Base-by-base conservation (phyloP, 35 echinoderm and acorn worm genomes). In the Holothuria glaberrima region DNA sequence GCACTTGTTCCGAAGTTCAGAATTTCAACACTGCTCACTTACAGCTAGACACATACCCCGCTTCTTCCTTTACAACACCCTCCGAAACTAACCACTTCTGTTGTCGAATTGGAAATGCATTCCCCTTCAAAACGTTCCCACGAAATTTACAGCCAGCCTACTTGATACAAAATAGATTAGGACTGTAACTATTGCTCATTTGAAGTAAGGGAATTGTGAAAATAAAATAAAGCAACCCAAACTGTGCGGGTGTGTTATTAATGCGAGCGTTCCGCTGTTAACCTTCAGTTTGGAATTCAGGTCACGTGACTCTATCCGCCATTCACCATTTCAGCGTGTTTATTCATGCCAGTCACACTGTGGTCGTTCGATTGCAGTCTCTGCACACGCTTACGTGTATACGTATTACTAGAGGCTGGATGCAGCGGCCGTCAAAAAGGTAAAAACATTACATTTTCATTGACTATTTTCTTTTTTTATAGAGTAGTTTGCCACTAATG, bases 231-330 rank as follows among this genome's bases (percentile, higher is more conserved):
- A 78, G 74, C 41, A 78, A 48, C 16, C 74, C 38, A 78, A 78
- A 78, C 74, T 78, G 74, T 78, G 74, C 74, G 74, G 74, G 74
- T 78, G 74, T 78, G 74, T 78, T 78, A 78, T 78, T 78, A 78
- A 78, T 78, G 74, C 74, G 50, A 24, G 50, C 74, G 74, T 48
- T 48, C 50, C 74, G 35, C 74, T 48, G 74, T 48, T 78, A 78
- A 78, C 74, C 74, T 78, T 78, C 74, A 78, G 74, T 78, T 78
- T 78, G 74, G 74, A 78, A 78, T 78, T 78, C 74, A 52, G 12
- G 21, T 78, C 74, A 78, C 74, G 74, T 78, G 74, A 78, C 74
- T 21, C 4, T 48, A 78, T 78, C 74, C 74, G 74, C 74, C 74
- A 78, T 78, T 78, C 74, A 78, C 74, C 74, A 48, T 78, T 78